phyloP scores from a whole-genome alignment of 2,888 invertebrate genomes.

The Linyphia triangularis region DNA sequence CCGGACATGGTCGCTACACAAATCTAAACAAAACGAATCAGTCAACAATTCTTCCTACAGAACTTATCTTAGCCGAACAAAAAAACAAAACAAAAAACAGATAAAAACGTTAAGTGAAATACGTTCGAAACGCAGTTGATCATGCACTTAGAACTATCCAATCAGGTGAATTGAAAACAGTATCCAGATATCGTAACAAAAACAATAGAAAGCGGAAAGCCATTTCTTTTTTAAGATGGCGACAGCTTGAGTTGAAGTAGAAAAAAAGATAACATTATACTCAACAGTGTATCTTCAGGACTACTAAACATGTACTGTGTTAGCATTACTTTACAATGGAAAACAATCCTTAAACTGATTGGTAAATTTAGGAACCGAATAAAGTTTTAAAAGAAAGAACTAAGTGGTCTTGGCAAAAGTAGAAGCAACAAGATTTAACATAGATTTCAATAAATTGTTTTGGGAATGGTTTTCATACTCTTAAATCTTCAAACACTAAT shows the following conservation, averaged over 20 bases:
- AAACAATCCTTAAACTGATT: neutral
- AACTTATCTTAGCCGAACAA: neutral
- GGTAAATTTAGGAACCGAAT: neutral
- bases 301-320: neutral
- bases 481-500: too few species aligned
- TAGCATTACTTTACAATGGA: neutral
- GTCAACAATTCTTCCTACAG: slow-evolving; percentile 1
- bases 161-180: slow-evolving; percentile 49
- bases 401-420: neutral
- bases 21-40: slow-evolving; percentile 51
- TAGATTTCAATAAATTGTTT: too few species aligned
- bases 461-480: too few species aligned
- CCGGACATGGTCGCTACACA: slow-evolving; percentile 19
- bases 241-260: neutral
- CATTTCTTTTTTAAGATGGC: slow-evolving; percentile 14
- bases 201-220: slow-evolving; percentile 1
- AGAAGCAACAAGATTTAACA: neutral
- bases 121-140: neutral
- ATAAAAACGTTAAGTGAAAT: neutral
- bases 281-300: neutral
- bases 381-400: neutral
- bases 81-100: neutral
- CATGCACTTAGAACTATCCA: slow-evolving; percentile 40
- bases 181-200: slow-evolving; percentile 32
- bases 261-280: neutral